Evolutionary conservation across 1,140 invertebrate genomes (phyloP), one percentile per base, ranked within the genome.

Genomic region (Aethina tumida): DNA sequence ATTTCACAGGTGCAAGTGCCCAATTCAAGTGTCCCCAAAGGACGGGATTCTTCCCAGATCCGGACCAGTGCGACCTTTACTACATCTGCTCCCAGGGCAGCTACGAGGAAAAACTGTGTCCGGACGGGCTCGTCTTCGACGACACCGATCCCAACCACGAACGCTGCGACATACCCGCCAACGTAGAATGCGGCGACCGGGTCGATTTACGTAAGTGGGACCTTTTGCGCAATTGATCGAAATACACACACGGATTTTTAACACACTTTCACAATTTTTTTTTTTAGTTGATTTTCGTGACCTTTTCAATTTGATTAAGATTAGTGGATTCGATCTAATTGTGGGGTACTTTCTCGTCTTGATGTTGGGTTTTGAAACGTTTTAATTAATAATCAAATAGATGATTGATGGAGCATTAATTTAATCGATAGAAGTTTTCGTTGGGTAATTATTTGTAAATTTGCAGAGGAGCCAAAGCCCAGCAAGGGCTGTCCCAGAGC

Each of bases 51-150:
- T 88, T 78, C 63, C 68, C 81, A 1, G 82, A 88, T 60, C 67
- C 67, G 2, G 69, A 74, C 46, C 81, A 88, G 58, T 89, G 86
- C 59, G 86, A 90, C 63, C 71, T 84, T 21, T 88, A 86, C 60
- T 85, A 84, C 57, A 71, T 73, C 49, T 89, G 84, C 63, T 62
- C 67, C 31, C 74, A 80, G 58, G 75, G 67, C 19, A 58, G 68
- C 35, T 49, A 77, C 5, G 79, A 81, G 52, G 70, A 80, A 44
- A 77, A 73, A 45, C 62, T 87, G 4, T 89, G 86, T 59, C 83
- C 83, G 2, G 85, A 88, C 49, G 85, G 85, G 1, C 67, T 88
- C 12, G 76, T 88, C 3, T 89, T 89, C 60, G 74, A 80, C 47
- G 80, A 83, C 48, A 74, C 73, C 35, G 79, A 79, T 51, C 74